These are phyloP conservation scores for Percopsis transmontana DNA, from an alignment of 2,113 vertebrate genomes.

Conservation along the genomic window DNA sequence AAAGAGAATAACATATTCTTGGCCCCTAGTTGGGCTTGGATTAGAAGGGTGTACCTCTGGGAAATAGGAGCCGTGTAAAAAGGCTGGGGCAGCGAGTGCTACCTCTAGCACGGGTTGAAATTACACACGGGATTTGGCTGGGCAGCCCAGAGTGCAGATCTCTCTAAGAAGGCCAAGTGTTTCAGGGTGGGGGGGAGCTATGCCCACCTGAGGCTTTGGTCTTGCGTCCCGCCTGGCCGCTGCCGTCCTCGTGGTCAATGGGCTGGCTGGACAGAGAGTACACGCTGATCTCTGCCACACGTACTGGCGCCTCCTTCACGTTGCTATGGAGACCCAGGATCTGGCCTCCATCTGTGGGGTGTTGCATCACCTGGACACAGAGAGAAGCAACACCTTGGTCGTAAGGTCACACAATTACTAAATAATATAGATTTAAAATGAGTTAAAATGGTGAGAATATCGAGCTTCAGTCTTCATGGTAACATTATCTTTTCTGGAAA, in stretches of 20 bases:
- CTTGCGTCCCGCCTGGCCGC: slow-evolving; percentile 70
- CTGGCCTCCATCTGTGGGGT: slow-evolving; percentile 80
- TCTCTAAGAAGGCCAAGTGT: slow-evolving; percentile 19
- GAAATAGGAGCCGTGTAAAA: slow-evolving; percentile 59
- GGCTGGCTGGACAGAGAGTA: slow-evolving; percentile 82
- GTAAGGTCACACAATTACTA: slow-evolving; percentile 1
- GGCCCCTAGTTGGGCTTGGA: slow-evolving; percentile 43
- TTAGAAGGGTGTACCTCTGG: slow-evolving; percentile 45
- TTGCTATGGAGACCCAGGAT: slow-evolving; percentile 82
- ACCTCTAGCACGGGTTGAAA: slow-evolving; percentile 38
- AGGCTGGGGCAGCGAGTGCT: slow-evolving; percentile 32
- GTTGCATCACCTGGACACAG: slow-evolving; percentile 79
- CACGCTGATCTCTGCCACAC: slow-evolving; percentile 82
- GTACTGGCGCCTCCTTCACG: slow-evolving; percentile 78
- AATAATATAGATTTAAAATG: not conserved
- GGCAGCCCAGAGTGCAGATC: slow-evolving; percentile 6
- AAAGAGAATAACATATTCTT: slow-evolving; percentile 58
- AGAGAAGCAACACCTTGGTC: slow-evolving; percentile 13
- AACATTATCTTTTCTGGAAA: not conserved
- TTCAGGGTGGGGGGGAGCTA: not conserved
- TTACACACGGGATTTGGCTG: slow-evolving; percentile 37
- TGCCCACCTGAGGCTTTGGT: slow-evolving; percentile 77
- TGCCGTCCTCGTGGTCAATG: slow-evolving; percentile 81
- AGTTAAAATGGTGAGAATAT: not conserved
- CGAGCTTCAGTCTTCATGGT: not conserved